Conservation (phyloP, 2,888 invertebrate genomes). For the Nasonia oneida region DNA sequence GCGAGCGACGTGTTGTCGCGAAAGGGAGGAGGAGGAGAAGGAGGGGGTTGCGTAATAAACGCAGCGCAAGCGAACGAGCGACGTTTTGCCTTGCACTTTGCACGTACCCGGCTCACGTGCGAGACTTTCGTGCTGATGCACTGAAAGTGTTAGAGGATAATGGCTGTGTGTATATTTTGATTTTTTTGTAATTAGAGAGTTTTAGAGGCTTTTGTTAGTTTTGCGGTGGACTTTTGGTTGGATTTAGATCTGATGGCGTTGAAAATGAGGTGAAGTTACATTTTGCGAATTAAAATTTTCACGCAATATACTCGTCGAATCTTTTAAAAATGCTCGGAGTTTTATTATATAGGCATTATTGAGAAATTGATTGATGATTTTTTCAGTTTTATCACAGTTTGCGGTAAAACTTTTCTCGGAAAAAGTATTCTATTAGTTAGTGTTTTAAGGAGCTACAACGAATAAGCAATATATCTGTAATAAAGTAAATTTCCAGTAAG, state of each 20-base stretch:
- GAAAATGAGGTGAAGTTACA: too few species aligned
- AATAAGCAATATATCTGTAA: background rate
- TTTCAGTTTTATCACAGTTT: too few species aligned
- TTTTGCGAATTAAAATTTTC: too few species aligned
- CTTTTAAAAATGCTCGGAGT: too few species aligned
- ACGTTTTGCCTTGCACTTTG: background rate
- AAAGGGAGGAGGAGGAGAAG: background rate
- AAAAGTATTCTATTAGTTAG: too few species aligned
- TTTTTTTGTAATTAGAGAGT: background rate
- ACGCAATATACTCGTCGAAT: too few species aligned
- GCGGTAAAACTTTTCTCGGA: too few species aligned
- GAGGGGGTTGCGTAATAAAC: slow-evolving; percentile 51
- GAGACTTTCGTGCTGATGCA: background rate
- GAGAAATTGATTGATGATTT: too few species aligned
- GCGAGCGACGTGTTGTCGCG: background rate
- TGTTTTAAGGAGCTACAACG: too few species aligned
- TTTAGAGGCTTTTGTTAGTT: background rate
- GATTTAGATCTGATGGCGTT: too few species aligned
- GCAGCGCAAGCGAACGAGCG: background rate
- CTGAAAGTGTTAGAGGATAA: background rate
- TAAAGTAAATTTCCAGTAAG: background rate
- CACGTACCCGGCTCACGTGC: background rate
- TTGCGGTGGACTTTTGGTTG: background rate
- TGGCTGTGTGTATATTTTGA: background rate
- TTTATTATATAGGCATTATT: too few species aligned